A percentile compares a stretch with the other conserved stretches of the same genome.
These are phyloP conservation scores for Andrena fulva DNA, from an alignment of 2,888 invertebrate species.

Conservation along the genomic window DNA sequence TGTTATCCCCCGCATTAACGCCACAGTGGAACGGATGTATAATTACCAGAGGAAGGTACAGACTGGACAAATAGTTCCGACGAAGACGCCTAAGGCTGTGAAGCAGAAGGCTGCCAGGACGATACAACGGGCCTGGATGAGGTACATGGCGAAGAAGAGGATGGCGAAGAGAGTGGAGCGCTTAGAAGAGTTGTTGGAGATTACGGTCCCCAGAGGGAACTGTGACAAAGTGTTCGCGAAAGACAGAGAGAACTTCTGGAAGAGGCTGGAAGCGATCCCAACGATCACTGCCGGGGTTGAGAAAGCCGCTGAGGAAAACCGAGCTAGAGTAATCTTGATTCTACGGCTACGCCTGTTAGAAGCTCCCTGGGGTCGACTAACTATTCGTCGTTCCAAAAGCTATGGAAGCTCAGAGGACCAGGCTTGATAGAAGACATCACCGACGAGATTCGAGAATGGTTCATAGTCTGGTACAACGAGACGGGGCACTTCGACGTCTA, in stretches of 20 bases:
- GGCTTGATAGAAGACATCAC: constrained; percentile 91
- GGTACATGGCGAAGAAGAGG: constrained; percentile 84
- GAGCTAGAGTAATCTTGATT: constrained; percentile 64
- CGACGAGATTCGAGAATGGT: constrained; percentile 92
- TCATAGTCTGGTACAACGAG: constrained; percentile 88
- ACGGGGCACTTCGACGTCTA: constrained; percentile 89
- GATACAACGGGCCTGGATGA: constrained; percentile 85
- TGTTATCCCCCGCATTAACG: neutral
- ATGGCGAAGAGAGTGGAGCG: constrained; percentile 83
- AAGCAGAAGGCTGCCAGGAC: constrained; percentile 76
- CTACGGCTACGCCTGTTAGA: no score
- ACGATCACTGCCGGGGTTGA: constrained; percentile 85
- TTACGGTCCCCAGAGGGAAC: constrained; percentile 86
- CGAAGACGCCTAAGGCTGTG: constrained; percentile 47
- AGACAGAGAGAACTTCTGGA: constrained; percentile 81
- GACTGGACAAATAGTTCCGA: constrained; percentile 52
- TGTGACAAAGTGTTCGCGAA: constrained; percentile 85
- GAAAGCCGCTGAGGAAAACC: constrained; percentile 72
- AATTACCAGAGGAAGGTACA: constrained; percentile 63
- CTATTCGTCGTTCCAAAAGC: constrained; percentile 50
- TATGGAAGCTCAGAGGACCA: constrained; percentile 78
- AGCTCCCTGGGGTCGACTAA: no score
- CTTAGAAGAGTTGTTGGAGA: constrained; percentile 86
- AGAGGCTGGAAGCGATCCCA: constrained; percentile 80
- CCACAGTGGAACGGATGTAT: constrained; percentile 58